Evolutionary conservation across 2,888 invertebrate genomes (phyloP).

Genomic region (Acrobasis suavella): DNA sequence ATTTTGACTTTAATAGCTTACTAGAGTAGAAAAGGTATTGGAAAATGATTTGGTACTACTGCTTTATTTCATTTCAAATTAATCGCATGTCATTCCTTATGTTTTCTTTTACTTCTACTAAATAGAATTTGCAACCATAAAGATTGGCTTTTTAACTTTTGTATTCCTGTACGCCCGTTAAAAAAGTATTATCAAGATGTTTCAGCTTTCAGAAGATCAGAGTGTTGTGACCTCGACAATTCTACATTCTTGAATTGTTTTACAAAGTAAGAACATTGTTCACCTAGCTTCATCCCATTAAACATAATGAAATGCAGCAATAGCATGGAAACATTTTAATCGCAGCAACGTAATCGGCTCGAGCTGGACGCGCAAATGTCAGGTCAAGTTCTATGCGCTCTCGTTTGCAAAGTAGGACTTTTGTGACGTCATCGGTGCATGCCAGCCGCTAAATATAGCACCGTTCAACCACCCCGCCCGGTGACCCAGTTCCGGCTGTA

Average conservation of each 20-base stretch:
- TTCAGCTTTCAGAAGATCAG: no score
- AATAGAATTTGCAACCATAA: no score
- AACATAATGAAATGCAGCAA: neutral
- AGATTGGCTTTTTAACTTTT: no score
- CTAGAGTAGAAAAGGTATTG: neutral
- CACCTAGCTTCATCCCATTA: neutral
- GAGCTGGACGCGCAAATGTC: conserved; percentile 26
- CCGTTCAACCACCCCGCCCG: conserved; percentile 41
- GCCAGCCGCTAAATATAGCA: conserved; percentile 59
- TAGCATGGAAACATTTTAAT: conserved; percentile 4
- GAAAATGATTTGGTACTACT: no score
- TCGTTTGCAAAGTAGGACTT: conserved; percentile 49
- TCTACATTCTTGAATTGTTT: neutral
- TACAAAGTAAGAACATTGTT: neutral
- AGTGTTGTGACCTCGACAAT: neutral
- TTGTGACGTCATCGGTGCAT: conserved; percentile 59
- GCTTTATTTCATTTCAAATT: no score
- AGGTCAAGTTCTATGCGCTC: conserved; percentile 51
- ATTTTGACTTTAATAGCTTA: neutral
- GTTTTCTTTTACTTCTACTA: no score
- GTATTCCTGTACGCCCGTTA: neutral
- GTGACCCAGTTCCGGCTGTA: conserved; percentile 52
- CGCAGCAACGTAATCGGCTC: neutral
- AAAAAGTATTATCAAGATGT: neutral
- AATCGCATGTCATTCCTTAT: no score